phyloP scores from a whole-genome alignment of 2,888 invertebrate genomes.

The Marasmarcha lunaedactyla region DNA sequence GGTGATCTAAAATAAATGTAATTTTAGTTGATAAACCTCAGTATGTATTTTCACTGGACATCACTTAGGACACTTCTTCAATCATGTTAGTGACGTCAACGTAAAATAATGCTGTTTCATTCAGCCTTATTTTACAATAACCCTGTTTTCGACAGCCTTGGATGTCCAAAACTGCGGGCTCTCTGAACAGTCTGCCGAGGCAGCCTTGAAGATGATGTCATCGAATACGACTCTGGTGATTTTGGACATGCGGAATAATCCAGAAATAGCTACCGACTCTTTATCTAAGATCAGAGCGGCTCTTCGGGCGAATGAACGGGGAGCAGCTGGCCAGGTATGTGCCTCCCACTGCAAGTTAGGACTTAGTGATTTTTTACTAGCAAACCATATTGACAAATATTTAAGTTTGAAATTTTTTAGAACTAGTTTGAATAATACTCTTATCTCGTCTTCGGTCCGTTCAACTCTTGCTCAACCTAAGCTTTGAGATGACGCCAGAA shows the following conservation, averaged over 20 bases:
- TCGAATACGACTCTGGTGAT: constrained; percentile 76
- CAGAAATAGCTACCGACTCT: constrained; percentile 53
- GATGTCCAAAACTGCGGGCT: constrained; percentile 83
- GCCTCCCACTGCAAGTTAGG: no score
- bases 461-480: no score
- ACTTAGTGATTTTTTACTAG: neutral
- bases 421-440: no score
- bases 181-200: constrained; percentile 69
- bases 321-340: constrained; percentile 54
- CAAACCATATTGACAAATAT: no score
- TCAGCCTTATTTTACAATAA: neutral
- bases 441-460: no score
- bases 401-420: no score
- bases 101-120: neutral
- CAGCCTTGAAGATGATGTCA: constrained; percentile 71
- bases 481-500: no score
- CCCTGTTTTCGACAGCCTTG: constrained; percentile 57
- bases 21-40: no score
- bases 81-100: no score
- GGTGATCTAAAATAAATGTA: no score
- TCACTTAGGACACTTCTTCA: no score
- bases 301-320: constrained; percentile 47
- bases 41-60: no score
- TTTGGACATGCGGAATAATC: constrained; percentile 76
- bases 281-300: constrained; percentile 54